Evolutionary conservation across 2,797 vertebrate genomes (phyloP).

Genomic region (Micrastur ruficollis): DNA sequence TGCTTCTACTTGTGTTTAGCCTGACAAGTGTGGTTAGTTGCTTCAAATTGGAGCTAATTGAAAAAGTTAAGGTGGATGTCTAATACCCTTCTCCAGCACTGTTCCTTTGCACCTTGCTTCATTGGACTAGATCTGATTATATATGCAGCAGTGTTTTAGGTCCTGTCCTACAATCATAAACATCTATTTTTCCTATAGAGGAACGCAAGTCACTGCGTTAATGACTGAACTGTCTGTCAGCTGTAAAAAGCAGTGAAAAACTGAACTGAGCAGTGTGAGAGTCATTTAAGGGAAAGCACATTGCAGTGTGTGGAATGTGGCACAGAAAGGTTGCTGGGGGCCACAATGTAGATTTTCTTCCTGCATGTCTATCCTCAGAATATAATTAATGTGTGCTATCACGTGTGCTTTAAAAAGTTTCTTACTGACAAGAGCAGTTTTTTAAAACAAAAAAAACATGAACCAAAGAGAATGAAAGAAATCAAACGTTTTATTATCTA

Average conservation of each 20-base stretch:
- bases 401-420: background rate
- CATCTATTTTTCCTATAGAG: background rate
- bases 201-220: background rate
- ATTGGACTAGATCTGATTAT: background rate
- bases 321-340: background rate
- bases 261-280: background rate
- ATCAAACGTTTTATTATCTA: conserved; percentile 13
- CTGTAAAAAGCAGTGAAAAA: background rate
- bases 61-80: background rate
- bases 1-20: background rate
- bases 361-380: background rate
- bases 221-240: background rate
- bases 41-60: background rate
- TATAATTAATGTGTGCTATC: background rate
- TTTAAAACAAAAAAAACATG: conserved; percentile 20
- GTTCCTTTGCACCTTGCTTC: background rate
- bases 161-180: background rate
- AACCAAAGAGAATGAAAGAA: background rate
- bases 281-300: background rate
- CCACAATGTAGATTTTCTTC: background rate
- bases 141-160: background rate
- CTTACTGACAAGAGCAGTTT: background rate
- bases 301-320: background rate
- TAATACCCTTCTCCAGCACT: background rate
- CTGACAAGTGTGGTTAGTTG: background rate